Conservation (phyloP, 2,113 vertebrate species). For the Pachypanchax playfairii region DNA sequence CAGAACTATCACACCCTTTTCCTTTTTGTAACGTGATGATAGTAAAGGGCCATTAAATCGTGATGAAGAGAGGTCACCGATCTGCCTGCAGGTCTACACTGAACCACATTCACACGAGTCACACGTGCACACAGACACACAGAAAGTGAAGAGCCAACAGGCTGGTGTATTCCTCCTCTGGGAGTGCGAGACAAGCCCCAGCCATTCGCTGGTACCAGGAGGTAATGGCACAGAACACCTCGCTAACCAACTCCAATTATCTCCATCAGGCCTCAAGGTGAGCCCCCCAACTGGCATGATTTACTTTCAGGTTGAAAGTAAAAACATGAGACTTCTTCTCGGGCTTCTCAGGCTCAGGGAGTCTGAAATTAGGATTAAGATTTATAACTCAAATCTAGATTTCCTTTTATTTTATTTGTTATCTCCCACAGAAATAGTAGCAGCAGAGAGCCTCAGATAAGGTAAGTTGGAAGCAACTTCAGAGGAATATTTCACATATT, state of each 20-base stretch:
- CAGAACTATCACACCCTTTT: conserved; percentile 50
- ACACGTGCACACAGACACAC: background rate
- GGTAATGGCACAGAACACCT: conserved; percentile 80
- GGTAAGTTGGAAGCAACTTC: conserved; percentile 44
- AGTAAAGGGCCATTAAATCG: conserved; percentile 66
- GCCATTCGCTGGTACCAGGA: conserved; percentile 75
- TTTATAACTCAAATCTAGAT: conserved; percentile 63
- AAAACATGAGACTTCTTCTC: conserved; percentile 61
- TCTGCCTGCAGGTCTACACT: conserved; percentile 30
- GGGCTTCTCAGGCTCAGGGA: conserved; percentile 40
- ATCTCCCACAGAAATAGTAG: conserved; percentile 61
- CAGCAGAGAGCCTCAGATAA: conserved; percentile 58
- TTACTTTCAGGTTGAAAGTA: conserved; percentile 75
- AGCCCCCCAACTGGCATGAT: conserved; percentile 75
- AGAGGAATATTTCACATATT: conserved; percentile 63
- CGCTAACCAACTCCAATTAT: conserved; percentile 81
- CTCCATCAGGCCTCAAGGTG: conserved; percentile 76
- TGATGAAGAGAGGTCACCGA: conserved; percentile 70
- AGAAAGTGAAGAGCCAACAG: conserved; percentile 61
- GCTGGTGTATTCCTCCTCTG: conserved; percentile 62
- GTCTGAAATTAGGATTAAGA: conserved; percentile 66
- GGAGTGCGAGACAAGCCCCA: conserved; percentile 69
- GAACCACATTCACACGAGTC: background rate
- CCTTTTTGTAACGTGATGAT: conserved; percentile 33
- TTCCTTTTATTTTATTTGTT: conserved; percentile 57